Percentiles rank a stretch among this genome's conserved stretches.
Evolutionary conservation across 2,888 invertebrate species (phyloP).

Genomic region (Eurois occulta): DNA sequence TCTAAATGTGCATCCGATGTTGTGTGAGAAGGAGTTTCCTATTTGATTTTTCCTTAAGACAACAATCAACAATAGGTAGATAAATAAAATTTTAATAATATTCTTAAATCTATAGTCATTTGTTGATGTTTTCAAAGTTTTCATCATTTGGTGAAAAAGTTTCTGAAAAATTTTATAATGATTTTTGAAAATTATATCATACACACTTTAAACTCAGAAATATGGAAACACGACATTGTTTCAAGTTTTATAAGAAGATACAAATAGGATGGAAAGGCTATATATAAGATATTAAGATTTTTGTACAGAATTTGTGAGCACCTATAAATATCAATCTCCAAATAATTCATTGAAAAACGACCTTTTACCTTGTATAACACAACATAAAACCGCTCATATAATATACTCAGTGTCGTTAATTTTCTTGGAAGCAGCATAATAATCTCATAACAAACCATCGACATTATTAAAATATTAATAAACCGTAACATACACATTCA

Average conservation of each 20-base stretch:
- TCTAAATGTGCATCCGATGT: neutral
- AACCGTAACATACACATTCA: constrained; percentile 78
- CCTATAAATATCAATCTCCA: neutral
- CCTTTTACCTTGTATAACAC: neutral
- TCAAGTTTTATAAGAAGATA: neutral
- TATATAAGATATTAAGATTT: neutral
- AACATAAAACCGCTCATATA: constrained; percentile 12
- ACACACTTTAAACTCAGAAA: neutral
- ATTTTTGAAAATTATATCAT: neutral
- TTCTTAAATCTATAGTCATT: neutral
- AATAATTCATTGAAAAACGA: neutral
- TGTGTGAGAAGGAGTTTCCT: neutral
- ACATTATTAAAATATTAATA: constrained; percentile 86
- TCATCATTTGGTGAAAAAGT: neutral
- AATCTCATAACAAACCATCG: constrained; percentile 65
- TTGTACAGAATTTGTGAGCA: neutral
- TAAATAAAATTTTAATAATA: neutral
- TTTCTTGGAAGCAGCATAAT: constrained; percentile 53
- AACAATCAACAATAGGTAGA: neutral
- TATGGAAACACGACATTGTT: neutral
- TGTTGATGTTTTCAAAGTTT: neutral
- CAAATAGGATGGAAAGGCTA: neutral
- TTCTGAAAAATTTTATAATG: neutral
- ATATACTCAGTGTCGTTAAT: constrained; percentile 29
- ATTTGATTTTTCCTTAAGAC: too few relatives aligned